These are phyloP conservation scores for Coluber constrictor DNA, from an alignment of 2,797 vertebrate genomes.

Conservation along the genomic window DNA sequence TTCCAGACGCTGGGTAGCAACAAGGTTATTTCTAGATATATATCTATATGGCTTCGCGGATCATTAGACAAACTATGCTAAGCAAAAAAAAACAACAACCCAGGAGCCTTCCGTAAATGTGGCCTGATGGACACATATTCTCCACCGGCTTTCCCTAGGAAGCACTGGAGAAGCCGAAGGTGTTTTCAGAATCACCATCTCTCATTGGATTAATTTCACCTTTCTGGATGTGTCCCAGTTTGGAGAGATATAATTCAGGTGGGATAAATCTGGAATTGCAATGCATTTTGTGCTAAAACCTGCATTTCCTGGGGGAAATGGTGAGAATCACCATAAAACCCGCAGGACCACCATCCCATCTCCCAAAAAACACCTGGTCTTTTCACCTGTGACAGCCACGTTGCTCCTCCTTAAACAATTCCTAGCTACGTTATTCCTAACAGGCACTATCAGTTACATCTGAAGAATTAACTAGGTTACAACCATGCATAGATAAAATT, in stretches of 20 bases:
- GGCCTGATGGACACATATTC: not conserved
- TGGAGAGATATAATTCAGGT: not conserved
- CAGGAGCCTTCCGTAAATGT: constrained; percentile 33
- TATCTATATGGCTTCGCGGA: constrained; percentile 55
- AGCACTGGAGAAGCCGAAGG: too few species aligned
- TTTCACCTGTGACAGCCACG: constrained; percentile 22
- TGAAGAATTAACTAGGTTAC: constrained; percentile 62
- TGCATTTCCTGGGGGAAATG: too few species aligned
- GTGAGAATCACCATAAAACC: not conserved
- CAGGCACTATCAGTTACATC: constrained; percentile 64
- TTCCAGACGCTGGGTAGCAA: not conserved
- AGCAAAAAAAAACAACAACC: not conserved
- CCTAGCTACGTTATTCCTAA: constrained; percentile 66
- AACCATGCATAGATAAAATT: constrained; percentile 78
- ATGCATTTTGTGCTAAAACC: not conserved
- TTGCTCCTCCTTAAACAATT: constrained; percentile 64
- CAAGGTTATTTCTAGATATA: constrained; percentile 49
- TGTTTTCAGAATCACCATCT: not conserved
- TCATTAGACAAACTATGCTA: constrained; percentile 9
- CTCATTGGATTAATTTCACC: not conserved
- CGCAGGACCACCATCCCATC: not conserved
- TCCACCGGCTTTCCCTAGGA: too few species aligned
- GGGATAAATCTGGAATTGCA: not conserved
- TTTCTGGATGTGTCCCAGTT: not conserved
- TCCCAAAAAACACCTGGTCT: not conserved